These are phyloP conservation scores for Achlya flavicornis DNA, from an alignment of 2,888 invertebrate genomes.

Conservation along the genomic window DNA sequence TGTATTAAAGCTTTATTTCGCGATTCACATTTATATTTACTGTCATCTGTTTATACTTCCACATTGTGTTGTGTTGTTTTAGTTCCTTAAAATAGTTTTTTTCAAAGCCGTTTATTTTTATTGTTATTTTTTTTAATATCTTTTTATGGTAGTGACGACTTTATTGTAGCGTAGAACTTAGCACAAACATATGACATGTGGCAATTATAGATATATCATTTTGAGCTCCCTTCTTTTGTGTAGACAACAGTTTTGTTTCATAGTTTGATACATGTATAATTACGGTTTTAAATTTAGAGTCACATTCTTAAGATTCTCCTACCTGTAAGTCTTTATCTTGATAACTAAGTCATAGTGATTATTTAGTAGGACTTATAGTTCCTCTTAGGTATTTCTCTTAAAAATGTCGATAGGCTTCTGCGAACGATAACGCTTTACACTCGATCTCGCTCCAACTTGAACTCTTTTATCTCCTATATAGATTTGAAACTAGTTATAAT, in stretches of 20 bases:
- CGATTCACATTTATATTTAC: slow-evolving; percentile 47
- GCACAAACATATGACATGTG: slow-evolving; percentile 46
- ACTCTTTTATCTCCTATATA: slow-evolving; percentile 57
- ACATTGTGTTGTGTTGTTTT: slow-evolving; percentile 48
- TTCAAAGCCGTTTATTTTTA: slow-evolving; percentile 20
- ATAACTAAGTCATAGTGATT: slow-evolving; percentile 78
- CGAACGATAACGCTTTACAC: slow-evolving; percentile 67
- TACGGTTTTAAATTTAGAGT: slow-evolving; percentile 43
- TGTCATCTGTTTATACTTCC: slow-evolving; percentile 34
- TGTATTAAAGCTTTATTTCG: slow-evolving; percentile 64
- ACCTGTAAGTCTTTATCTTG: slow-evolving; percentile 67
- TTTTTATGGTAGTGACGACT: slow-evolving; percentile 9
- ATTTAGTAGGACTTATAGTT: slow-evolving; percentile 56
- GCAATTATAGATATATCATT: slow-evolving; percentile 25
- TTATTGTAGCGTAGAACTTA: slow-evolving; percentile 22
- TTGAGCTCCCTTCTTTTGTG: slow-evolving; percentile 36
- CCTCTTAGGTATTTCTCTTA: slow-evolving; percentile 60
- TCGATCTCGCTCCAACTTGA: slow-evolving; percentile 72
- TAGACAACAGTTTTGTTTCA: slow-evolving; percentile 33
- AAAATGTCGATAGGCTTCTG: slow-evolving; percentile 59
- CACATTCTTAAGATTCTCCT: slow-evolving; percentile 63
- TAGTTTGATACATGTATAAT: slow-evolving; percentile 53
- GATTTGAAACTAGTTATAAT: slow-evolving; percentile 61
- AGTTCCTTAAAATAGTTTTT: slow-evolving; percentile 30
- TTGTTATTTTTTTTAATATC: slow-evolving; percentile 17